Base-by-base conservation (phyloP, 2,113 vertebrate species). In the Platysteira castanea region DNA sequence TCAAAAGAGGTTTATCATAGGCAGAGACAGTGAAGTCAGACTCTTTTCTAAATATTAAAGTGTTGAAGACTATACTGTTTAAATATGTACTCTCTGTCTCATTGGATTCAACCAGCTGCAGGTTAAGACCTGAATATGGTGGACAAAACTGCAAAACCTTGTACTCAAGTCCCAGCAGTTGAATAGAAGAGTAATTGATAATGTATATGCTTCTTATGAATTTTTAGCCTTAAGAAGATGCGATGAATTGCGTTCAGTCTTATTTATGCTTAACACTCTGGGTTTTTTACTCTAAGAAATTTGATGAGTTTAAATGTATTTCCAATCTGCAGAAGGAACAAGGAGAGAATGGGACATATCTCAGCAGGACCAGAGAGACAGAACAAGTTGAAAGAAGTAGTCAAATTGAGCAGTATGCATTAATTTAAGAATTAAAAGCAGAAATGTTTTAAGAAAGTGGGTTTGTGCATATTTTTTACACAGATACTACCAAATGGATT, bases 391-490 rank as follows among this genome's bases (percentile, higher is more conserved):
- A 63, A 95, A 95, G 61, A 73, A 85, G 53, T 53, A 76, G 50
- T 75, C 52, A 87, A 88, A 93, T 70, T 67, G 70, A 91, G 70
- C 85, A 76, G 56, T 84, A 87, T 63, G 70, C 74, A 60, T 82
- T 84, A 82, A 92, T 80, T 94, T 75, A 70, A 89, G 83, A 93
- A 92, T 44, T 87, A 63, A 87, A 77, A 90, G 42, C 35, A 93
- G 67, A 85, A 87, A 73, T 4, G 4, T 60, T 95, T 90, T 90
- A 77, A 84, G 75, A 76, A 67, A 50, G 35, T 39, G 18, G 2
- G 26, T 77, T 82, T 87, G 12, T 92, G 60, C 39, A 15, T 84
- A 79, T 47, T 65, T 61, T 93, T 95, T 92, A 61, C n/a, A 82
- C 19, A 92, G 80, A 86, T 82, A 86, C 47, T 70, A 94, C n/a